Evolutionary conservation across 2,113 vertebrate genomes (phyloP), one percentile per base, ranked within the genome.

Genomic region (Myiopsitta monachus): DNA sequence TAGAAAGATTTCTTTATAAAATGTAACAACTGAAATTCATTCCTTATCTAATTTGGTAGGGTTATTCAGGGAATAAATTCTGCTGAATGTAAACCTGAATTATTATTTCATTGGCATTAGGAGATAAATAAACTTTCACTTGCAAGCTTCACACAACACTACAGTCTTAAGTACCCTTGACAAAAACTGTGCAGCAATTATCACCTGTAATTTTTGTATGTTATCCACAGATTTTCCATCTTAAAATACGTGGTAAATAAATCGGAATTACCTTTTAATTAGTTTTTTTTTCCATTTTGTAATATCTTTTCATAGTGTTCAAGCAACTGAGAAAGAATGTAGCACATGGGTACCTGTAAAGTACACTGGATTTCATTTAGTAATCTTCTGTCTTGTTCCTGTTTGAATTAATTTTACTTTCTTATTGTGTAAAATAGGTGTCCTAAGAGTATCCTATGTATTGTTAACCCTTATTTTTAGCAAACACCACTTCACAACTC

Each of bases 1-100:
- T 80, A 75, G 43, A 95, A 89, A 66, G 6, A 81, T 94, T 89
- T 93, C 54, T 93, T 89, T 69, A 55, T 7, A 91, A 83, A 95
- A 86, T 2, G 2, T 64, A 73, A 70, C 92, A 31, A 75, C 39
- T 68, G 59, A 93, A 85, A 95, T 88, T 75, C 10, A 92, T 87
- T 82, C 14, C 16, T 64, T 36, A 62, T 14, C 15, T 87, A 76
- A 57, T 92, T 91, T 72, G 23, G 66, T 24, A 78, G 11, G 4
- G 4, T 66, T 83, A 77, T 87, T 88, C 36, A 92, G 38, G 69
- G 30, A 88, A 73, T 69, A 93, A 64, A 62, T 68, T 91, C 15
- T 79, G 5, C 33, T 64, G 43, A 91, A 68, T 38, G 21, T n/a
- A 94, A 92, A 66, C 22, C 9, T 67, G 21, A 86, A 73, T 47